Percentiles rank a stretch among this genome's conserved stretches.
Conservation (phyloP, 2,797 vertebrate species). For the Dicrostonyx torquatus region DNA sequence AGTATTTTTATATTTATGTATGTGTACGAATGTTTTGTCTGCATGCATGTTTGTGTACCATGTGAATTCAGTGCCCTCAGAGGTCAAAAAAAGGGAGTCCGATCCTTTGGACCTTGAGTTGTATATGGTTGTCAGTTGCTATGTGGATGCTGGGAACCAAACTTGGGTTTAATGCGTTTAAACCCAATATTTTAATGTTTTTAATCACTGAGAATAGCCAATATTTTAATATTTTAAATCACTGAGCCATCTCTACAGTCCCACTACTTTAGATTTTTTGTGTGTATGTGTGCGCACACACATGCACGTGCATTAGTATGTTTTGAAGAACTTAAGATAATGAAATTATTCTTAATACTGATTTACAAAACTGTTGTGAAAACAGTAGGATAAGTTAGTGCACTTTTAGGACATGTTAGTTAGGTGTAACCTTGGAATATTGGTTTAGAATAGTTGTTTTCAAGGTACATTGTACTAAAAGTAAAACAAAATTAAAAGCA, state of each 20-base stretch:
- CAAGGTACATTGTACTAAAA: not conserved
- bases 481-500: not conserved
- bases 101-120: not conserved
- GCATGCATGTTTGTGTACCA: not conserved
- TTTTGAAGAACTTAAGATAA: not conserved
- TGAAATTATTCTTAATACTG: not conserved
- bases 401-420: not conserved
- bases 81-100: too few relatives aligned
- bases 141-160: not conserved
- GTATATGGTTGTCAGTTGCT: not conserved
- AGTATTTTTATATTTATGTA: not conserved
- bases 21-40: not conserved
- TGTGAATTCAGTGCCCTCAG: not conserved
- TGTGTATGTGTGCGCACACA: not conserved
- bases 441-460: not conserved
- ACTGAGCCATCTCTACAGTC: not conserved
- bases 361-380: not conserved
- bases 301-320: not conserved
- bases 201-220: not conserved
- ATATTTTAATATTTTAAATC: not conserved
- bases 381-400: not conserved
- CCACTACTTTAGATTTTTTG: not conserved
- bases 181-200: not conserved
- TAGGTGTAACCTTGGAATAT: not conserved
- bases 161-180: too few relatives aligned